Percentiles rank a stretch among this genome's conserved stretches.
These are phyloP conservation scores for Euproctis similis DNA, from an alignment of 2,888 invertebrate genomes.

Conservation along the genomic window DNA sequence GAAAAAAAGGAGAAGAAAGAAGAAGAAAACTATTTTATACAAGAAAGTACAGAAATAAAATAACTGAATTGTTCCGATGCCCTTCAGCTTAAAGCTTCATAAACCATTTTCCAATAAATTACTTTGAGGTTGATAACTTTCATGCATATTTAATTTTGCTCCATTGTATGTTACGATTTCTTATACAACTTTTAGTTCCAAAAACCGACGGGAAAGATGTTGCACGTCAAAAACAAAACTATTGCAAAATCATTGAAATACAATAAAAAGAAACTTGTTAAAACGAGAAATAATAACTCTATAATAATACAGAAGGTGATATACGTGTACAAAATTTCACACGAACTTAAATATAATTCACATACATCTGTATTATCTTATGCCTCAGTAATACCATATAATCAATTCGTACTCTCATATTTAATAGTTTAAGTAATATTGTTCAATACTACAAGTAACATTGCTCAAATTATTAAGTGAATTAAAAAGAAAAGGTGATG, in stretches of 20 bases:
- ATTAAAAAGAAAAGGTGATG: too few relatives aligned
- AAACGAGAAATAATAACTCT: slow-evolving; percentile 39
- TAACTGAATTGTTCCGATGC: slow-evolving; percentile 17
- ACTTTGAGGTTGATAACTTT: slow-evolving; percentile 19
- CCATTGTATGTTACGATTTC: too few relatives aligned
- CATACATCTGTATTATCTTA: slow-evolving; percentile 15
- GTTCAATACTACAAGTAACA: slow-evolving; percentile 15
- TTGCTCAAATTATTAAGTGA: too few relatives aligned
- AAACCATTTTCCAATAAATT: slow-evolving; percentile 30
- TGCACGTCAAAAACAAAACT: too few relatives aligned
- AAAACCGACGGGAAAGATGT: too few relatives aligned
- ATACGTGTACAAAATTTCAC: slow-evolving; percentile 41
- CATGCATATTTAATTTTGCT: too few relatives aligned
- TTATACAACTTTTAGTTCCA: too few relatives aligned
- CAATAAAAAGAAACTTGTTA: slow-evolving; percentile 12
- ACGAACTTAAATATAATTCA: slow-evolving; percentile 22
- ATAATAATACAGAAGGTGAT: slow-evolving; percentile 37
- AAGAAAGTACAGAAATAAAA: slow-evolving; percentile 7
- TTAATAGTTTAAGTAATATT: too few relatives aligned
- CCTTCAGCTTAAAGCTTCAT: slow-evolving; percentile 19
- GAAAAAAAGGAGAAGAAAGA: too few relatives aligned
- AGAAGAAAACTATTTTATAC: slow-evolving; percentile 12
- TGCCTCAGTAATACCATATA: slow-evolving; percentile 27
- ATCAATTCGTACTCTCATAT: slow-evolving; percentile 32
- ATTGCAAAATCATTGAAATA: too few relatives aligned